Base-by-base conservation (phyloP, 2,797 vertebrate species). In the Oreochromis mossambicus region DNA sequence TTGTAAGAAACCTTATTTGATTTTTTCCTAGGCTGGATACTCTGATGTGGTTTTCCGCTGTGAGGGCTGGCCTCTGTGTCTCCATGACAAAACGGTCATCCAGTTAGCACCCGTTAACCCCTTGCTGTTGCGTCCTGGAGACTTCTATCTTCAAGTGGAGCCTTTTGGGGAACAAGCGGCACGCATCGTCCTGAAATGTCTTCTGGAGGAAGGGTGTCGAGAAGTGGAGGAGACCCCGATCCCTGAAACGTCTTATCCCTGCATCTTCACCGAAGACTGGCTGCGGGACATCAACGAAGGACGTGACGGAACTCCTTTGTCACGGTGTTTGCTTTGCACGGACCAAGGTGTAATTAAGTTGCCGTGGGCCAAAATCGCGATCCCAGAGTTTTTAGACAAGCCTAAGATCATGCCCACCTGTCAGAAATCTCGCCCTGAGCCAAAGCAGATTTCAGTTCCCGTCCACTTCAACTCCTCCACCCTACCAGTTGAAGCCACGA, bases 141-240 rank as follows among this genome's bases (percentile, higher is more conserved):
- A 99, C 94, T 99, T 99, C 94, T 99, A 98, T 93, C 96, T 99
- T 38, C 98, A 98, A 82, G 98, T 98, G 0, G 97, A 97, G 90
- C 96, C 97, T 41, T 97, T 96, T 1, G 96, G 96, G 43, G 97
- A 98, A 81, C 98, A 97, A 91, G 95, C 97, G 0, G 97, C 97
- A 0, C 96, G 97, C n/a, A 96, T 99, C 5, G 95, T 96, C 29
- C 61, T 99, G 77, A 99, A 98, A 91, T 97, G 96, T 73, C 97
- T 99, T 61, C 96, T 98, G 63, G 84, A 86, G n/a, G 97, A 97
- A 81, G 96, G 97, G 75, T 92, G 94, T 79, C 90, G 95, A 77
- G 94, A 96, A 0, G 97, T 98, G 81, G 97, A 98, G 88, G 96
- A 96, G 89, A 98, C 96, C 0, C 96, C 97, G 0, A 75, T 99